Base-by-base conservation (phyloP, 2,797 vertebrate genomes). In the Triplophysa bombifrons region DNA sequence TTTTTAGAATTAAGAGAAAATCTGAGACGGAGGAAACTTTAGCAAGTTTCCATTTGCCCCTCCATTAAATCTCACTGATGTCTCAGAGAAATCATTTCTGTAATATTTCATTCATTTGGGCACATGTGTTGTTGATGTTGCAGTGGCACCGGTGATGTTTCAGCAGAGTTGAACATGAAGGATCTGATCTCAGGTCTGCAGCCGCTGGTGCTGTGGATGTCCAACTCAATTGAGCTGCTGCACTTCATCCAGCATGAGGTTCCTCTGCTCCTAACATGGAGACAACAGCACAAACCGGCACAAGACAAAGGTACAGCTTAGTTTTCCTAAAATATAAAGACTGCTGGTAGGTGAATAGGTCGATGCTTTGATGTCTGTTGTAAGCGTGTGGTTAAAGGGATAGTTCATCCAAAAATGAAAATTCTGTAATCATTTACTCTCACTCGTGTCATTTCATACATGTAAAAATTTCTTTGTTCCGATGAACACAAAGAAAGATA, bases 211-310 rank as follows among this genome's bases (percentile, higher is more conserved):
- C 76, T 93, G 55, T 94, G 94, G 94, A 94, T 95, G 94, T 90
- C 94, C 76, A 94, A 95, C 91, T 88, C 93, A 80, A 91, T 94
- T 2, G 94, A 95, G 58, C 89, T 95, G 76, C 91, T 95, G 83
- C 93, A 93, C 88, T 94, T 94, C 85, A 86, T 94, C 78, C 93
- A 94, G 81, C 92, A 92, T 0, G 90, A 92, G 14, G 92, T 95
- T 66, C 94, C 94, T 67, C 89, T 89, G 84, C 92, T 95, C 75
- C 85, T 94, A 81, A 89, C 88, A 41, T 92, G 89, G 87, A 91
- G 82, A 65, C 76, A 76, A 34, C 80, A 80, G 64, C 82, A 85
- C 63, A 83, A 87, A 84, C 82, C 83, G 69, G 86, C 81, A 19
- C 83, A 86, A 17, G 81, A 85, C 19, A 66, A 82, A 87, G 91